Base-by-base conservation (phyloP, 2,797 vertebrate genomes). In the Acrossocheilus fasciatus region DNA sequence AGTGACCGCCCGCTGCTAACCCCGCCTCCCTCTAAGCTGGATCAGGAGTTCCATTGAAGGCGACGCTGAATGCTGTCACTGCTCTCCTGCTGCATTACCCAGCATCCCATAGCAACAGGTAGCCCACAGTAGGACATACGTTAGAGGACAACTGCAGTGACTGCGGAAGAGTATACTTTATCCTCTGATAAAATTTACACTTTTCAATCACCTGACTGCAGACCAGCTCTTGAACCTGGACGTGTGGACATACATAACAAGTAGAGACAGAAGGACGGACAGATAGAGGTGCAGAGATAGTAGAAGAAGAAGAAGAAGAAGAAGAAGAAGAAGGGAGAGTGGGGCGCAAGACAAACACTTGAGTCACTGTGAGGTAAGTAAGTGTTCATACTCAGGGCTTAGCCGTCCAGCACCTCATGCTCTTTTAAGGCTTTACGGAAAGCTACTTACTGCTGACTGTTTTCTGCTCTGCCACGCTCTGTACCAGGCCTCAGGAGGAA, bases 391-490 rank as follows among this genome's bases (percentile, higher is more conserved):
- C 85, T 10, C 76, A 75, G 78, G 89, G 89, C 89, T 94, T 91
- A 93, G 83, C 83, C 54, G 70, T 86, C 86, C 85, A 88, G 91
- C 91, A 82, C 88, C 81, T 84, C 81, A 88, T 90, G 90, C 91
- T 92, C 90, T 87, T 90, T 91, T 89, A 78, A 86, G 91, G 94
- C 93, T 96, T 96, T 95, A 92, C 84, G 89, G 87, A 95, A 96
- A 97, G 94, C 96, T 92, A 93, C 95, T 96, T 96, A 96, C 74
- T 88, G 90, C 82, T 73, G 64, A 74, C 20, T 85, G 89, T 92
- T 91, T 86, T 88, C 84, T 73, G 70, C 88, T 84, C 83, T 69
- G 79, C 66, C 78, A 68, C 36, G 9, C 23, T 84, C 87, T 87
- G 88, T 85, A 89, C 87, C 90, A 91, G 90, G 89, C 88, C 74